Percentiles rank a stretch among this genome's conserved stretches.
These are phyloP conservation scores for Cephus spinipes DNA, from an alignment of 2,888 invertebrate species.

Conservation along the genomic window DNA sequence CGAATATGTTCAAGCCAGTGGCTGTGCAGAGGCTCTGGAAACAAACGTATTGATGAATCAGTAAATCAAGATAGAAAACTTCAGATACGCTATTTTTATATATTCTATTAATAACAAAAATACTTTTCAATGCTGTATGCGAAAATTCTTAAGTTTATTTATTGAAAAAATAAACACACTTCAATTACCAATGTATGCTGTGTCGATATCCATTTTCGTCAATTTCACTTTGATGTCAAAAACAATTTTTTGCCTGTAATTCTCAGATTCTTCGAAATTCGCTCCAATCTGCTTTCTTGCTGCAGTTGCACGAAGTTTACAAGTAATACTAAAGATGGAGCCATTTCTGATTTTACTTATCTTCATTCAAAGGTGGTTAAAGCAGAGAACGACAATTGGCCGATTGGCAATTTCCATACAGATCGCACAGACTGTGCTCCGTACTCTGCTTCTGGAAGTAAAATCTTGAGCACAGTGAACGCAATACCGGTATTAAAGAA, in stretches of 20 bases:
- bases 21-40: slow-evolving; percentile 37
- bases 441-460: too few species aligned
- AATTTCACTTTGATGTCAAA: not conserved
- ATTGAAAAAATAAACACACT: not conserved
- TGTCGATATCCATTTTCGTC: slow-evolving; percentile 14
- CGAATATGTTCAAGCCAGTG: slow-evolving; percentile 52
- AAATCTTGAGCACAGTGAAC: not conserved
- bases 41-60: slow-evolving; percentile 1
- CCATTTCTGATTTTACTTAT: not conserved
- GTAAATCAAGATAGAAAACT: not conserved
- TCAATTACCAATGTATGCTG: slow-evolving; percentile 33
- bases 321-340: not conserved
- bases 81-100: not conserved
- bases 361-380: not conserved
- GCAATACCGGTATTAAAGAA: not conserved
- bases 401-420: too few species aligned
- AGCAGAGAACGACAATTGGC: not conserved
- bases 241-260: slow-evolving; percentile 2
- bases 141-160: not conserved
- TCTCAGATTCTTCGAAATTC: not conserved
- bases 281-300: not conserved
- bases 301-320: not conserved
- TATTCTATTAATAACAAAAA: not conserved
- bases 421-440: too few species aligned
- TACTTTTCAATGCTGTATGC: not conserved